Evolutionary conservation across 1,140 invertebrate genomes (phyloP).

Genomic region (Pogonognathellus flavescens): DNA sequence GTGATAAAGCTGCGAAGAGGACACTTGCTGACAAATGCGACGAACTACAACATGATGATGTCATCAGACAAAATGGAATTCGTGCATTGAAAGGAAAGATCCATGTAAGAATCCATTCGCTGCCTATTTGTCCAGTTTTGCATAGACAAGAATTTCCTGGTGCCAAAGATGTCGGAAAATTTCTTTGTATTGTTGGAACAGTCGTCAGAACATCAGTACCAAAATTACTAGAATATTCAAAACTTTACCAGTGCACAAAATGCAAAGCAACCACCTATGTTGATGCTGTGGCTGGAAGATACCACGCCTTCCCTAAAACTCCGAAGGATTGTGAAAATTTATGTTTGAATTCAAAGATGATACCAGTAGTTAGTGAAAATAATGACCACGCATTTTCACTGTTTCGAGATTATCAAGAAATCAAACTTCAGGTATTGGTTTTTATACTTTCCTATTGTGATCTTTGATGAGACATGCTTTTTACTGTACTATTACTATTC

Average conservation of each 20-base stretch:
- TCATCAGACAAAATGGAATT: not conserved
- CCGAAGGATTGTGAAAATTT: slow-evolving; percentile 57
- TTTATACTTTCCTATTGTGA: too few relatives aligned
- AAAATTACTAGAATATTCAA: slow-evolving; percentile 83
- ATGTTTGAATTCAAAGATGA: slow-evolving; percentile 62
- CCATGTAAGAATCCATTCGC: not conserved
- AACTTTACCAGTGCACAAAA: slow-evolving; percentile 82
- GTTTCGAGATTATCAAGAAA: slow-evolving; percentile 91
- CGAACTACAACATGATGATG: not conserved
- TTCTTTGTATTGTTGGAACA: slow-evolving; percentile 78
- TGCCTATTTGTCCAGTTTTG: not conserved
- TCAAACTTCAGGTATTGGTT: slow-evolving; percentile 81
- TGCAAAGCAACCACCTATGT: slow-evolving; percentile 80
- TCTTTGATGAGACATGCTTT: not conserved
- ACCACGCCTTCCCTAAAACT: slow-evolving; percentile 55
- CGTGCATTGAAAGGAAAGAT: not conserved
- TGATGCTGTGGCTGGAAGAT: slow-evolving; percentile 72
- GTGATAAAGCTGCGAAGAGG: slow-evolving; percentile 76
- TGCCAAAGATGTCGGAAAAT: slow-evolving; percentile 78
- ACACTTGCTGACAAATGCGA: slow-evolving; percentile 73
- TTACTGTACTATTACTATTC: not conserved
- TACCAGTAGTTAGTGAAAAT: slow-evolving; percentile 73
- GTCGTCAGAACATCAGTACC: slow-evolving; percentile 82
- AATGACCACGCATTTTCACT: slow-evolving; percentile 74
- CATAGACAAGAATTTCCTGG: slow-evolving; percentile 75